Percentiles rank a stretch among this genome's conserved stretches.
Conservation (phyloP, 2,797 vertebrate species). For the Triplophysa bombifrons region DNA sequence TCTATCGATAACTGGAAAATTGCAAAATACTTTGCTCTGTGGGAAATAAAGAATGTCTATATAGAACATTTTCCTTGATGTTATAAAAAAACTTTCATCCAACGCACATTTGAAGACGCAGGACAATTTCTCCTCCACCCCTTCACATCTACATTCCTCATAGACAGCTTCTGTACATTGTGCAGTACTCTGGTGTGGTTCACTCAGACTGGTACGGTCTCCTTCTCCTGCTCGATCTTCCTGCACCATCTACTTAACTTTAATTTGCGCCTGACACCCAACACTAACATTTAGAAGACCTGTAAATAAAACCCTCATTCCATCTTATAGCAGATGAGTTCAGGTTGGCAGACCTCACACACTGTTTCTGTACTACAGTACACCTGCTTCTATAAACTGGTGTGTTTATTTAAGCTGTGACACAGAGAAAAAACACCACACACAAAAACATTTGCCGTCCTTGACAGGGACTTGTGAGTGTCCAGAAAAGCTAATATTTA, state of each 20-base stretch:
- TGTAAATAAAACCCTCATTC: neutral
- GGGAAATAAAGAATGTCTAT: neutral
- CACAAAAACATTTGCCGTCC: neutral
- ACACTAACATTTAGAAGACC: slow-evolving; percentile 40
- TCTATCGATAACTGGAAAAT: neutral
- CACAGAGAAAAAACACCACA: slow-evolving; percentile 30
- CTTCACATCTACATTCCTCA: slow-evolving; percentile 51
- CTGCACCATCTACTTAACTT: slow-evolving; percentile 27
- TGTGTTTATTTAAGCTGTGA: slow-evolving; percentile 27
- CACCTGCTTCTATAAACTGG: slow-evolving; percentile 22
- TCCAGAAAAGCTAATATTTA: slow-evolving; percentile 62
- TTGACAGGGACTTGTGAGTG: slow-evolving; percentile 9
- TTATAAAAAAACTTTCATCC: neutral
- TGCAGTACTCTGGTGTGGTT: slow-evolving; percentile 27
- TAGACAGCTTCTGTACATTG: slow-evolving; percentile 46
- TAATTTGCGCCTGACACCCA: slow-evolving; percentile 38
- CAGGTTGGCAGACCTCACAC: slow-evolving; percentile 29
- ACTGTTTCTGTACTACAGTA: slow-evolving; percentile 26
- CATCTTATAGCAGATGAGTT: slow-evolving; percentile 7
- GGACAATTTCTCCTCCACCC: neutral
- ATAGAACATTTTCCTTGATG: neutral
- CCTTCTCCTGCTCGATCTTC: slow-evolving; percentile 21
- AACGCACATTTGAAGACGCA: neutral
- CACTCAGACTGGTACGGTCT: slow-evolving; percentile 39
- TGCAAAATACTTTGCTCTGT: neutral